Base-by-base conservation (phyloP, 2,888 invertebrate genomes). In the Phragmatobia fuliginosa region DNA sequence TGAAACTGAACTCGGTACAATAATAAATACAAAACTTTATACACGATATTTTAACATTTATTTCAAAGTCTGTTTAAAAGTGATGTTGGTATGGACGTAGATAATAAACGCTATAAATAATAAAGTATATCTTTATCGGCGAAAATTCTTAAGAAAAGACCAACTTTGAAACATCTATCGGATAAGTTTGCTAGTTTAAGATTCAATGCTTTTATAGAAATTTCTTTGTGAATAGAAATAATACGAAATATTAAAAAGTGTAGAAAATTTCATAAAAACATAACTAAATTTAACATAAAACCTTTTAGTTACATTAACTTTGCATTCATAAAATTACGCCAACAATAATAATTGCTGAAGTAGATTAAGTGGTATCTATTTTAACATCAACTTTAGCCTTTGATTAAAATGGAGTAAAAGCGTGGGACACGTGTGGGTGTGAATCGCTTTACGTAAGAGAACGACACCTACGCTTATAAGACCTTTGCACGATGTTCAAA, bases 91-190 rank as follows among this genome's bases (percentile, higher is more conserved):
- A 38, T 38, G 28, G 10, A 62, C 8, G 28, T 62, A 18, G 10
- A 21, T 62, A 41, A 61, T 60, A 36, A 36, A 36, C 25, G 60
- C 5, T 61, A 16, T 28, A 28, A 56, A 28, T 21, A 32, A 36
- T 11, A n/a, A 61, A 36, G 60, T 61, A 21, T 61, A 61, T 36
- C 21, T 49, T n/a, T 14, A 32, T n/a, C 45, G 36, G 49, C 56
- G 33, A 61, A 77, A 80, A 67, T 81, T 80, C 36, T 28, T 8
- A 58, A 32, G 49, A 38, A 68, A 70, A 70, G 68, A 59, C 71
- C 66, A 78, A 81, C 68, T 78, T 78, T 14, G 28, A 71, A 80
- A 74, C 75, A 80, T 80, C 74, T 78, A 70, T 71, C 65, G 58
- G 5, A 36, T 32, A 62, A 78, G 69, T 74, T 74, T 67, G 66